Base-by-base conservation (phyloP, 2,797 vertebrate genomes). In the Megaceryle alcyon region DNA sequence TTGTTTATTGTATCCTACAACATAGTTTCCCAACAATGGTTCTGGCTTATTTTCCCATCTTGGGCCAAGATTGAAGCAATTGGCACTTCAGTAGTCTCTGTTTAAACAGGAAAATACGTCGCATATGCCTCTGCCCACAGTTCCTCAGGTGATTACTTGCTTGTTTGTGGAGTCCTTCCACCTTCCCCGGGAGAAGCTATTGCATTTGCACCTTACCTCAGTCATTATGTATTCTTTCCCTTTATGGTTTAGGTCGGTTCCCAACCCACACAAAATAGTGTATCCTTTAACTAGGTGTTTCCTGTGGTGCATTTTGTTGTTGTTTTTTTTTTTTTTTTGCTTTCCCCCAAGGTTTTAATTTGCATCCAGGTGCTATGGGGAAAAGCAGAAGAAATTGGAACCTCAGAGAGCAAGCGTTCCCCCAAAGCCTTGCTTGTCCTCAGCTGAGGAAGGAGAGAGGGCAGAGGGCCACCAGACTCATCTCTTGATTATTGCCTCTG, bases 381-480 rank as follows among this genome's bases (percentile, higher is more conserved):
- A 43, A 63, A 57, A 66, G 26, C 4, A 57, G 49, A 48, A 49
- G 60, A 39, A 53, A 23, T 26, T 18, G 37, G 70, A 65, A 35
- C 8, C 10, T 57, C 6, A 0, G 28, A 41, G n/a, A 39, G 60
- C 44, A 21, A 49, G 21, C 10, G 4, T 39, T 61, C 5, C 7
- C 19, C 39, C 1, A 1, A 25, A 9, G 3, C 15, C n/a, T 16
- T 14, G 14, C 22, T 31, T 26, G 15, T 29, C 25, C 2, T 21
- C 25, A 10, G 37, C 26, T 10, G 19, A 49, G 35, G 71, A 63
- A 53, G 65, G 23, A 16, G 22, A 14, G 26, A 22, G 48, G 18
- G 15, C 14, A 4, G 37, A 18, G 28, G n/a, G 53, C 23, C 17
- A 7, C 12, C 10, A 4, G 33, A 8, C 31, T 31, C 37, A 1